Conservation (phyloP, 2,888 invertebrate genomes). For the Chrysolina oricalcia region DNA sequence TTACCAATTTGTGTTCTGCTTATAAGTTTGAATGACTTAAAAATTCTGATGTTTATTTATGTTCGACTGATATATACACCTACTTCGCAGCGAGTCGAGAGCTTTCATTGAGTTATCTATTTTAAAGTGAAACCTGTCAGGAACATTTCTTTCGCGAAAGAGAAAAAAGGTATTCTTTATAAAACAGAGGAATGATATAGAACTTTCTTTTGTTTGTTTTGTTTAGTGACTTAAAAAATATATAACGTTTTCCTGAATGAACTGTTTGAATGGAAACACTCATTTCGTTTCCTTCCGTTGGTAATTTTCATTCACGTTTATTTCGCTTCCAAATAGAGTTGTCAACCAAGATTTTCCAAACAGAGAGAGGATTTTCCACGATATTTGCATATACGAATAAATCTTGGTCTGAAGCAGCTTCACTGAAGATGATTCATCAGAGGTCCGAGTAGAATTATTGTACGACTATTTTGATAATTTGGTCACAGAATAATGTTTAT, state of each 20-base stretch:
- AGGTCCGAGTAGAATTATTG: no score
- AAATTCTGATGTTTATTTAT: no score
- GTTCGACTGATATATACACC: conserved; percentile 18
- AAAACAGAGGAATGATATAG: neutral
- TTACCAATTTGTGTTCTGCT: no score
- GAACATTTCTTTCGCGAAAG: neutral
- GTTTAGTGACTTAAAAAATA: neutral
- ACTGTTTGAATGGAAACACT: neutral
- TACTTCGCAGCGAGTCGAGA: no score
- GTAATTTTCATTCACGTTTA: neutral
- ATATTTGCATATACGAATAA: no score
- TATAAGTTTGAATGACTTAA: no score
- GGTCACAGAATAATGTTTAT: no score
- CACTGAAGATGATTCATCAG: no score
- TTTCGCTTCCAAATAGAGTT: neutral
- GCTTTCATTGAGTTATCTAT: neutral
- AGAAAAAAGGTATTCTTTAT: neutral
- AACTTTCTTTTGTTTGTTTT: neutral
- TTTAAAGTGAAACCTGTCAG: neutral
- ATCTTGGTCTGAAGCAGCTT: no score
- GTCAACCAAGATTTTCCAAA: no score
- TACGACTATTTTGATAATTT: no score
- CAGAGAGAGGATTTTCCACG: no score
- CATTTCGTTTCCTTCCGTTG: neutral
- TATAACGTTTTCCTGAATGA: neutral